phyloP scores from a whole-genome alignment of 2,888 invertebrate genomes.

The Odontomyia ornata region DNA sequence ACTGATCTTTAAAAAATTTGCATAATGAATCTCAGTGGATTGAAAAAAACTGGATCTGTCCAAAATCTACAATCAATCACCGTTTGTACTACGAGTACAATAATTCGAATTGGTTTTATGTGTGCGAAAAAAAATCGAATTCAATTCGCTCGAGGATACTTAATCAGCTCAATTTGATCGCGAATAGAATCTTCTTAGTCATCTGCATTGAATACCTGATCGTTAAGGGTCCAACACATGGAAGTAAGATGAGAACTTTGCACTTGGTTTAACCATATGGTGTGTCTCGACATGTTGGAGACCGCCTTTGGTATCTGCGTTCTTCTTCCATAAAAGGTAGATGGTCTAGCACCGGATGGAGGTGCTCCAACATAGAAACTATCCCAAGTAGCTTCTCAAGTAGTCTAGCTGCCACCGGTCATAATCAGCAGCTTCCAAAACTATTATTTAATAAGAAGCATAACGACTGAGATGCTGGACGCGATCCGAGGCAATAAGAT shows the following conservation, averaged over 20 bases:
- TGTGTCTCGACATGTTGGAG: conserved; percentile 31
- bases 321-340: conserved; percentile 26
- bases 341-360: conserved; percentile 14
- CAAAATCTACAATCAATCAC: conserved; percentile 29
- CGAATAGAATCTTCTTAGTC: conserved; percentile 36
- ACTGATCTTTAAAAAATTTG: background rate
- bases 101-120: background rate
- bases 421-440: conserved; percentile 18
- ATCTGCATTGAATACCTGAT: conserved; percentile 4
- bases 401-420: background rate
- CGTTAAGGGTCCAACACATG: background rate
- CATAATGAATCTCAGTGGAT: conserved; percentile 31
- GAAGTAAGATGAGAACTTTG: conserved; percentile 11
- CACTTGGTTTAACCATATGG: conserved; percentile 15
- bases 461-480: background rate
- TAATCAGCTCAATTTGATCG: conserved; percentile 37
- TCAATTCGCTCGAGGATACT: background rate
- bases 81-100: background rate
- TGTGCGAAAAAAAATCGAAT: background rate
- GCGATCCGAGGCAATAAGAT: background rate
- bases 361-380: conserved; percentile 20
- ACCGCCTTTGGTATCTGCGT: background rate
- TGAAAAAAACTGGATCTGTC: conserved; percentile 8
- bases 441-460: background rate
- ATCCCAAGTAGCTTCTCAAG: background rate